These are phyloP conservation scores for Aleiodes leptofemur DNA, from an alignment of 2,888 invertebrate genomes.

Conservation along the genomic window DNA sequence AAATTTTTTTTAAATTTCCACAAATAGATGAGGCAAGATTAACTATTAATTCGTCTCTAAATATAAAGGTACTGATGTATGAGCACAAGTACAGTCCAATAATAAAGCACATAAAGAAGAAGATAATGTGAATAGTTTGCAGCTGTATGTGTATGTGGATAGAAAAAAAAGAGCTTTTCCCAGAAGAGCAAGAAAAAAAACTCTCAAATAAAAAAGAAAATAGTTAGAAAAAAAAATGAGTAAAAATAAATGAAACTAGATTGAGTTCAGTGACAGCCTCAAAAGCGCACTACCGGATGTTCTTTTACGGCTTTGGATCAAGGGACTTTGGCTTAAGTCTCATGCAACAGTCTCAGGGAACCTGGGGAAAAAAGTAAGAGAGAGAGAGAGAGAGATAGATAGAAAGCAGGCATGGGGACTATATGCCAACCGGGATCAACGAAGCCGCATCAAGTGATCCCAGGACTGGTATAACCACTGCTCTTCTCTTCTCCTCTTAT, in stretches of 20 bases:
- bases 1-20: too few relatives aligned
- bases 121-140: background rate
- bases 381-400: background rate
- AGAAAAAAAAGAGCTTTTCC: too few relatives aligned
- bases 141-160: background rate
- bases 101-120: background rate
- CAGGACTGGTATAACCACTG: conserved; percentile 18
- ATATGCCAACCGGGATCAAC: conserved; percentile 44
- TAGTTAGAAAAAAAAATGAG: background rate
- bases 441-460: conserved; percentile 48
- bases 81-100: too few relatives aligned
- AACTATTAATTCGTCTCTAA: too few relatives aligned
- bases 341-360: conserved; percentile 37
- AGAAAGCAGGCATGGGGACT: conserved; percentile 14
- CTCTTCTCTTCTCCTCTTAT: conserved; percentile 33
- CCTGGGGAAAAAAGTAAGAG: too few relatives aligned
- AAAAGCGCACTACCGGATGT: conserved; percentile 39
- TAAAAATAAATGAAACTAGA: conserved; percentile 33
- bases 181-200: background rate
- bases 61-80: too few relatives aligned
- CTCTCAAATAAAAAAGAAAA: background rate
- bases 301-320: conserved; percentile 47
- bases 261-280: conserved; percentile 40
- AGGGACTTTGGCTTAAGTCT: conserved; percentile 45
- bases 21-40: too few relatives aligned